Percentiles rank a stretch among this genome's conserved stretches.
These are phyloP conservation scores for Pangasianodon hypophthalmus DNA, from an alignment of 2,113 vertebrate species.

Conservation along the genomic window DNA sequence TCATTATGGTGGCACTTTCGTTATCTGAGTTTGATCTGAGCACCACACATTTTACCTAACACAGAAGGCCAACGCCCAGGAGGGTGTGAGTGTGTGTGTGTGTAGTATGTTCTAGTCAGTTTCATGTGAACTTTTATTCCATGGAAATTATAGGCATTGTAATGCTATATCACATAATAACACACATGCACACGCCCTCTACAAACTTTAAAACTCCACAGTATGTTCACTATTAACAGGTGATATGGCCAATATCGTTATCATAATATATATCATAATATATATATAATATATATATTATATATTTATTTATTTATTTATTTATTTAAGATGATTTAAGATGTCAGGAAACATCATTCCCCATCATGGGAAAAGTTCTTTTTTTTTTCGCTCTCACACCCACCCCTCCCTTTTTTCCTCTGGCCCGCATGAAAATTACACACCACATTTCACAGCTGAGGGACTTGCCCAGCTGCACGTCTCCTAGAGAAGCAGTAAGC, in stretches of 20 bases:
- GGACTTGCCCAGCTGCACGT: slow-evolving; percentile 53
- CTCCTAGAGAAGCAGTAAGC: slow-evolving; percentile 47
- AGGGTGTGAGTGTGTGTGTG: slow-evolving; percentile 17
- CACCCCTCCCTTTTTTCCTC: slow-evolving; percentile 49
- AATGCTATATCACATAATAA: not conserved
- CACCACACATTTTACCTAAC: slow-evolving; percentile 17
- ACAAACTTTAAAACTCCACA: not conserved
- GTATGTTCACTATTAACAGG: too few relatives aligned
- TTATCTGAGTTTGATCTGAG: not conserved
- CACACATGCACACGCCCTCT: not conserved
- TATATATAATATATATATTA: too few relatives aligned
- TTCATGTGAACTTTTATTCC: not conserved
- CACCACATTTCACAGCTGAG: slow-evolving; percentile 64
- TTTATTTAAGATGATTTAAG: too few relatives aligned
- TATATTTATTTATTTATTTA: too few relatives aligned
- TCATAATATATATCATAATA: too few relatives aligned
- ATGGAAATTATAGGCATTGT: not conserved
- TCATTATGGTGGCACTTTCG: not conserved
- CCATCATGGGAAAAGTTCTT: slow-evolving; percentile 48
- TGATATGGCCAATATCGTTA: not conserved
- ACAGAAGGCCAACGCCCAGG: not conserved
- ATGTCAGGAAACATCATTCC: slow-evolving; percentile 55
- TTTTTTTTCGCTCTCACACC: slow-evolving; percentile 44
- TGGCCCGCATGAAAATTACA: slow-evolving; percentile 57
- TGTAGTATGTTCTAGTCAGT: not conserved